Conservation (phyloP, 2,888 invertebrate species). For the Volucella bombylans region DNA sequence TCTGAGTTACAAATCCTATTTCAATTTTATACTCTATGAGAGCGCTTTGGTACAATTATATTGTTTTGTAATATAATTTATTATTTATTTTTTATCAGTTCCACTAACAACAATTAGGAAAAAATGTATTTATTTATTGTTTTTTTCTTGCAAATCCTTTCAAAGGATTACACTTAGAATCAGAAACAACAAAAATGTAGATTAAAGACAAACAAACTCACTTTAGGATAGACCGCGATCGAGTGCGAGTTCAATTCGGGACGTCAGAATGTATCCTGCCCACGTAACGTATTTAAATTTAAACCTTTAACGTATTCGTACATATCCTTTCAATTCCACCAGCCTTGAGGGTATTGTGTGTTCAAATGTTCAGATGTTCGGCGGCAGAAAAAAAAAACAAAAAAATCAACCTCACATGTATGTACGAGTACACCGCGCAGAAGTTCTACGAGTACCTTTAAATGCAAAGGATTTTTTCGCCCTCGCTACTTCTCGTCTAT, state of each 20-base stretch:
- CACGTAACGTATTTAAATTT: background rate
- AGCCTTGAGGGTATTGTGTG: conserved; percentile 20
- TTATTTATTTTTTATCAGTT: background rate
- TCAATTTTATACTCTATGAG: conserved; percentile 51
- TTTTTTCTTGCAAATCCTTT: conserved; percentile 7
- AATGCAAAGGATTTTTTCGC: conserved; percentile 24
- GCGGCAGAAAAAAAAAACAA: background rate
- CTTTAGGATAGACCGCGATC: background rate
- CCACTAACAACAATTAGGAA: conserved; percentile 30
- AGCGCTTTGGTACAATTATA: conserved; percentile 66
- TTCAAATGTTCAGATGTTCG: conserved; percentile 12
- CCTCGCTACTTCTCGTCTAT: conserved; percentile 4
- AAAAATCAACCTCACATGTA: background rate
- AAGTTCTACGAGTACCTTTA: conserved; percentile 23
- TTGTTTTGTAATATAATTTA: conserved; percentile 49
- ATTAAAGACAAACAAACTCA: conserved; percentile 50
- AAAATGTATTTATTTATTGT: background rate
- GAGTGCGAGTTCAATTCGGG: conserved; percentile 12
- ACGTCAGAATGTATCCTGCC: background rate
- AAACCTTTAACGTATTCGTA: background rate
- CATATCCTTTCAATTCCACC: conserved; percentile 30
- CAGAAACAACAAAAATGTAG: conserved; percentile 25
- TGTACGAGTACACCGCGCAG: conserved; percentile 16
- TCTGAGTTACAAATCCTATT: conserved; percentile 30
- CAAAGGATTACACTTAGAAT: conserved; percentile 33